phyloP scores from a whole-genome alignment of 2,888 invertebrate species.

The Idaea biselata region DNA sequence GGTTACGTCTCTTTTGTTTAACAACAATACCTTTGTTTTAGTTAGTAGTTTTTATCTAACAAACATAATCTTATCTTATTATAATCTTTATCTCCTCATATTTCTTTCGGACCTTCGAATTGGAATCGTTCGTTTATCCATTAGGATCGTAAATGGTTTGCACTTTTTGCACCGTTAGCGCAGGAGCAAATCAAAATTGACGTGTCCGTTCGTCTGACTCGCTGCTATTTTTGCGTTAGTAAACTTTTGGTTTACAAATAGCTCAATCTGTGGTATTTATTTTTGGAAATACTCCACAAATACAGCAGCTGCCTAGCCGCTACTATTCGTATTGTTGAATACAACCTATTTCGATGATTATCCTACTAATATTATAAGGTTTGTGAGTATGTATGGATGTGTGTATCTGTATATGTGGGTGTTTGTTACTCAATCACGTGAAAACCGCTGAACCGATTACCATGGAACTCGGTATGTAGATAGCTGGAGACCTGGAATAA shows the following conservation, averaged over 20 bases:
- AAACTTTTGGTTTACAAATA: conserved; percentile 31
- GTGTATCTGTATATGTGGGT: no score
- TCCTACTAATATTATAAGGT: not conserved
- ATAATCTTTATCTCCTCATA: conserved; percentile 7
- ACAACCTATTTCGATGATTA: not conserved
- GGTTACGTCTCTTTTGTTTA: no score
- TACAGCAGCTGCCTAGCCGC: not conserved
- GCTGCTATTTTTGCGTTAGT: conserved; percentile 29
- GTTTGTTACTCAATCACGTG: no score
- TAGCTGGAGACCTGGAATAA: no score
- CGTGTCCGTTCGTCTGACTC: conserved; percentile 43
- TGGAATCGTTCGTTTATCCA: conserved; percentile 19
- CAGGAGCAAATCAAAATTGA: conserved; percentile 45
- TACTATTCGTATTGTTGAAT: not conserved
- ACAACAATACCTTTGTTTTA: no score
- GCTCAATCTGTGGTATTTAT: conserved; percentile 33
- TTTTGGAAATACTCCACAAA: conserved; percentile 17
- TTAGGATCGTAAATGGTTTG: conserved; percentile 24
- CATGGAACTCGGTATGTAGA: no score
- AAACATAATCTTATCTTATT: not conserved
- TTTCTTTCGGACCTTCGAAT: conserved; percentile 10
- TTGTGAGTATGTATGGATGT: no score
- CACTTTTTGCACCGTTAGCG: conserved; percentile 35
- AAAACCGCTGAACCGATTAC: no score
- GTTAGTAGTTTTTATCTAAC: no score